Conservation (phyloP, 2,797 vertebrate species). For the Myotis daubentonii region DNA sequence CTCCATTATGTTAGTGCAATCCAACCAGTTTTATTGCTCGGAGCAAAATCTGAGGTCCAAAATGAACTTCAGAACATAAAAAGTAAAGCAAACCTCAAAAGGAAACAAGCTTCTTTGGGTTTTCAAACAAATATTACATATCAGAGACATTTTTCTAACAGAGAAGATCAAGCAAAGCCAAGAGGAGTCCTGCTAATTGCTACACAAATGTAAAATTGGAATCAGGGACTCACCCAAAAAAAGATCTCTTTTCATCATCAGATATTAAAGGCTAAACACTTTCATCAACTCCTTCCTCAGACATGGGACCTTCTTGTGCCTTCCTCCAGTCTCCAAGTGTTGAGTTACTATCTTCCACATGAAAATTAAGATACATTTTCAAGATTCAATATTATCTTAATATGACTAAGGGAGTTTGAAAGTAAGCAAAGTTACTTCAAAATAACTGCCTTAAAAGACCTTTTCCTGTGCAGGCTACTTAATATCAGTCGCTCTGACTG, state of each 20-base stretch:
- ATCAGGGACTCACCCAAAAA: constrained; percentile 65
- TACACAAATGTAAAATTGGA: constrained; percentile 72
- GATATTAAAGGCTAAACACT: constrained; percentile 68
- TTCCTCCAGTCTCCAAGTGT: constrained; percentile 4
- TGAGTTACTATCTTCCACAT: background rate
- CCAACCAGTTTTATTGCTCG: constrained; percentile 79
- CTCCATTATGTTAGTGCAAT: constrained; percentile 72
- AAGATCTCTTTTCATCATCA: constrained; percentile 78
- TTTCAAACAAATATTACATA: constrained; percentile 81
- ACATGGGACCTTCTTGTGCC: background rate
- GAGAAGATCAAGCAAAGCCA: constrained; percentile 65
- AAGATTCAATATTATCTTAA: background rate
- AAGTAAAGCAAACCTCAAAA: constrained; percentile 78
- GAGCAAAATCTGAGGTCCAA: constrained; percentile 81
- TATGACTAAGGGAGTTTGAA: background rate
- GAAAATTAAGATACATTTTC: constrained; percentile 33
- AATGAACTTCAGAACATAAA: constrained; percentile 81
- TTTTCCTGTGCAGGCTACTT: background rate
- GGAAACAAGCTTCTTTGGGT: constrained; percentile 73
- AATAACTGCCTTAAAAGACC: background rate
- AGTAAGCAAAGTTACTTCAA: background rate
- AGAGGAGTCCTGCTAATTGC: constrained; percentile 75
- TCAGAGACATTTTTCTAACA: constrained; percentile 79
- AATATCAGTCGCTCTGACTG: background rate
- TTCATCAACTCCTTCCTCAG: constrained; percentile 69